A percentile compares a stretch with the other conserved stretches of the same genome.
Evolutionary conservation across 2,888 invertebrate genomes (phyloP).

Genomic region (Agrilus mali): DNA sequence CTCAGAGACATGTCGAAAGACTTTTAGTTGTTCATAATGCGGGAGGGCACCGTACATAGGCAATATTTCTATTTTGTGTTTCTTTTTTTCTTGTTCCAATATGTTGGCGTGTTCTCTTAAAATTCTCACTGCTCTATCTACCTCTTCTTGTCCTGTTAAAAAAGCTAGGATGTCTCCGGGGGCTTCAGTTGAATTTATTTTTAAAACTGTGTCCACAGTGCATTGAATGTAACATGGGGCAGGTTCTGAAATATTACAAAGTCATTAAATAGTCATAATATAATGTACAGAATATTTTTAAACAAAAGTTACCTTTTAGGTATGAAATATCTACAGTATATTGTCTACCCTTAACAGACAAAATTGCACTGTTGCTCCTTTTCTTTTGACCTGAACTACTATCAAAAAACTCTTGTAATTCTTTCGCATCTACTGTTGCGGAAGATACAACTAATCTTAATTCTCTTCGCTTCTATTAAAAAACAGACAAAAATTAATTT

Average conservation of each 20-base stretch:
- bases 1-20: conserved; percentile 57
- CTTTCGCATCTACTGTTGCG: conserved; percentile 90
- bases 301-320: conserved; percentile 42
- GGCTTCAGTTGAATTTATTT: conserved; percentile 74
- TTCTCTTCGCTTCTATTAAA: conserved; percentile 61
- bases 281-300: not conserved
- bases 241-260: conserved; percentile 46
- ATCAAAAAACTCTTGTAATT: conserved; percentile 63
- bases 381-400: conserved; percentile 30
- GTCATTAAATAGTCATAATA: not conserved
- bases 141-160: conserved; percentile 89
- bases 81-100: conserved; percentile 37
- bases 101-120: conserved; percentile 48
- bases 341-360: conserved; percentile 80
- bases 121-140: conserved; percentile 59
- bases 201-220: conserved; percentile 76
- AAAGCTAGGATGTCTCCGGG: conserved; percentile 86
- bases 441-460: conserved; percentile 82
- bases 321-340: conserved; percentile 83
- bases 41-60: conserved; percentile 90
- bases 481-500: conserved; percentile 1
- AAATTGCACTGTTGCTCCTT: conserved; percentile 61
- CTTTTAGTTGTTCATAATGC: conserved; percentile 64
- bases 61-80: conserved; percentile 52
- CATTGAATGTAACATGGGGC: conserved; percentile 81